Percentiles rank a stretch among this genome's conserved stretches.
Evolutionary conservation across 2,888 invertebrate genomes (phyloP).

Genomic region (Sarcophaga rosellei): DNA sequence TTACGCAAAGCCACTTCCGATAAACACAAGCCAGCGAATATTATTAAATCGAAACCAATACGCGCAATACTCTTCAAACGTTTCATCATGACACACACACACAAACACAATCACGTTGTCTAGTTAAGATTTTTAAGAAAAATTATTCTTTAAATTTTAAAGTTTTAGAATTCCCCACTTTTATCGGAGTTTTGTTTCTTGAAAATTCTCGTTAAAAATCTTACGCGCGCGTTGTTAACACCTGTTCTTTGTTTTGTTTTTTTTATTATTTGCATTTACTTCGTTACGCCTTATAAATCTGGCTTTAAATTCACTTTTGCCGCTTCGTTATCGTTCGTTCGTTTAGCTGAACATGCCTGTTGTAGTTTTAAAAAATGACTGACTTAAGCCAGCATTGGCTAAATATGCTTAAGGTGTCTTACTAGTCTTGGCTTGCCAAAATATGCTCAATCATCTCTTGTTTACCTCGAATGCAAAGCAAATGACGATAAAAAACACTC

Average conservation of each 20-base stretch:
- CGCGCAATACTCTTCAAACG: conserved; percentile 72
- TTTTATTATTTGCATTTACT: neutral
- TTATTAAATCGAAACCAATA: conserved; percentile 75
- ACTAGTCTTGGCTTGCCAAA: conserved; percentile 44
- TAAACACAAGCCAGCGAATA: conserved; percentile 74
- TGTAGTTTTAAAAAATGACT: conserved; percentile 59
- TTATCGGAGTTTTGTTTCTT: neutral
- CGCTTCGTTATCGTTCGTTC: conserved; percentile 20
- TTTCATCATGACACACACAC: conserved; percentile 48
- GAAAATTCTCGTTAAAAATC: neutral
- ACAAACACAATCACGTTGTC: neutral
- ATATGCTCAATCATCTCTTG: conserved; percentile 47
- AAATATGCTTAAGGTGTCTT: conserved; percentile 52
- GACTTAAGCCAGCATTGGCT: conserved; percentile 43
- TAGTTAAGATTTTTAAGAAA: neutral
- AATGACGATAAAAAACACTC: neutral
- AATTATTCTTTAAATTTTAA: neutral
- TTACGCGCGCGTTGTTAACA: conserved; percentile 20
- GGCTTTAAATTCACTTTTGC: neutral
- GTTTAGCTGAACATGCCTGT: conserved; percentile 42
- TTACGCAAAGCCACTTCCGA: conserved; percentile 72
- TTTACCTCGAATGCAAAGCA: neutral
- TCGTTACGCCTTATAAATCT: neutral
- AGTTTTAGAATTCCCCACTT: conserved; percentile 19
- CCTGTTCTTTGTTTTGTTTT: conserved; percentile 33